Base-by-base conservation (phyloP, 2,113 vertebrate genomes). In the Paedocypris sp. region DNA sequence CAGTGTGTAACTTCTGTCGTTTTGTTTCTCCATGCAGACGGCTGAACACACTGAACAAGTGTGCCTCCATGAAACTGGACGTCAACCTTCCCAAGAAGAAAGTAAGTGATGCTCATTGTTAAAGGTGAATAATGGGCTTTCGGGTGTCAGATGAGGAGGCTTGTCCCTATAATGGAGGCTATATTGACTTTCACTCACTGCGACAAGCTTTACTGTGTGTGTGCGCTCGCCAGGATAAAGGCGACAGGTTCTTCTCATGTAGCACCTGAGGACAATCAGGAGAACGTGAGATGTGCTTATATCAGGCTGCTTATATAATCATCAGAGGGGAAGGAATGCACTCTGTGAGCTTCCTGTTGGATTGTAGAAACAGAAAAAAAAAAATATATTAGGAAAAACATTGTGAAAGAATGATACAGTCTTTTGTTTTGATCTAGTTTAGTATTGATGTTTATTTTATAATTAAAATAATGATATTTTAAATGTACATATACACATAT, bases 11-110 rank as follows among this genome's bases (percentile, higher is more conserved):
- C n/a, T 12, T 68, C 28, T 46, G 19, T 54, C 11, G 57, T 64
- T 50, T 12, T 48, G 12, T 38, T 7, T 13, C 5, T 13, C n/a
- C 20, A 84, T 84, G 38, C 79, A 99, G 95, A 78, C 90, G 95
- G 66, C 83, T 99, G 49, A 93, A 96, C 79, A 97, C 95, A 13
- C 77, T 99, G 78, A 99, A 99, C 82, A 97, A 93, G 85, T 97
- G 92, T 72, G 90, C 93, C 81, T 96, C 94, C 75, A 95, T 97
- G 95, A 99, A 97, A 89, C 89, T 99, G 71, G 95, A 99, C 75
- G 87, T 97, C 80, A 91, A 87, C 86, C 87, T 93, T 75, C 91
- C 90, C 79, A 94, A 87, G 77, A 98, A 94, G 87, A 97, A 95
- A 86, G 95, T 94, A 88, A 88, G 87, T 67, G 7, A 13, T 22